Percentiles rank a stretch among this genome's conserved stretches.
Evolutionary conservation across 1,140 invertebrate genomes (phyloP).

Genomic region (Ylistrum balloti): DNA sequence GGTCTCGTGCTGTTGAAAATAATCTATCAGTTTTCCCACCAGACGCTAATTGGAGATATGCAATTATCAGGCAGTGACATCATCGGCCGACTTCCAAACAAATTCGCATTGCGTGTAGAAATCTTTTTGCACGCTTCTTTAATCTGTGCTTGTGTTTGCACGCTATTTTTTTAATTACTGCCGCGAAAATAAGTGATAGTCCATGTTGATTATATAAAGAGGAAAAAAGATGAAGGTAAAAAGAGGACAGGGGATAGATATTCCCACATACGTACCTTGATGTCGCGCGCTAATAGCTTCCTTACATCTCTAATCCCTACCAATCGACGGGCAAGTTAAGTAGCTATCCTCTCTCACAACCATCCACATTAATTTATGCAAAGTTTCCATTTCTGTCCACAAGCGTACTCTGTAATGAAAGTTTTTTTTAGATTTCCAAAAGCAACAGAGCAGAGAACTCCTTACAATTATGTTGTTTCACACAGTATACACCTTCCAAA

Average conservation of each 20-base stretch:
- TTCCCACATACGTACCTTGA: not conserved
- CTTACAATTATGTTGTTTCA: not conserved
- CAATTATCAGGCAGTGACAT: not conserved
- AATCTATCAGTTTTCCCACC: not conserved
- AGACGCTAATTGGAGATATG: conserved; percentile 39
- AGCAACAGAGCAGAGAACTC: not conserved
- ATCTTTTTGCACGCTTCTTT: not conserved
- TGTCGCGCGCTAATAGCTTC: not conserved
- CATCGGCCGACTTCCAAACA: conserved; percentile 37
- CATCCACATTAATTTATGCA: conserved; percentile 25
- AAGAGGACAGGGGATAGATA: not conserved
- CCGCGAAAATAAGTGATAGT: not conserved
- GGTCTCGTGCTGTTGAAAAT: not conserved
- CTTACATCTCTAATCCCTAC: not conserved
- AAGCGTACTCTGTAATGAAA: not conserved
- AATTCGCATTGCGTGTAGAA: not conserved
- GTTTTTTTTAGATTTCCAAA: conserved; percentile 6
- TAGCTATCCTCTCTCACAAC: conserved; percentile 4
- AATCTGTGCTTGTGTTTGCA: not conserved
- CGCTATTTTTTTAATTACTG: not conserved
- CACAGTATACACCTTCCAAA: not conserved
- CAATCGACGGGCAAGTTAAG: not conserved
- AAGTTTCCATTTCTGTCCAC: conserved; percentile 21
- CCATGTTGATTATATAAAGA: not conserved
- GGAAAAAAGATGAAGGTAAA: not conserved